Evolutionary conservation across 2,113 vertebrate genomes (phyloP).

Genomic region (Tachycineta bicolor): DNA sequence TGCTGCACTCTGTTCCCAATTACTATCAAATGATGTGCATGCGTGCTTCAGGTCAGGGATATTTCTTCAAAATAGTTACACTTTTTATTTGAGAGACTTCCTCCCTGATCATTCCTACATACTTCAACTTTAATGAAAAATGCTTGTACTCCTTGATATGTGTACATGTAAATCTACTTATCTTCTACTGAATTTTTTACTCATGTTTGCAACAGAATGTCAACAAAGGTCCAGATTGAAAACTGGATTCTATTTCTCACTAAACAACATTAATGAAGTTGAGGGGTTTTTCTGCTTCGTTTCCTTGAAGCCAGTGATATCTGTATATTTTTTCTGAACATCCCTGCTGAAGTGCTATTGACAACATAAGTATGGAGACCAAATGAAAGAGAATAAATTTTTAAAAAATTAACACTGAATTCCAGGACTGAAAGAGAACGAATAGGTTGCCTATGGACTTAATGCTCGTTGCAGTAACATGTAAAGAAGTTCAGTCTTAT

Average conservation of each 20-base stretch:
- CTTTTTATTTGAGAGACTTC: neutral
- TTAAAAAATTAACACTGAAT: neutral
- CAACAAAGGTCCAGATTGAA: neutral
- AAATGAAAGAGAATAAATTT: neutral
- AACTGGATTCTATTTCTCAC: neutral
- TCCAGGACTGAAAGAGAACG: neutral
- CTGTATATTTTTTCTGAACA: neutral
- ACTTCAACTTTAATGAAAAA: slow-evolving; percentile 3
- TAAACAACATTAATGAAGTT: neutral
- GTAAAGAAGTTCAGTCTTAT: neutral
- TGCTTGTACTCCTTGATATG: neutral
- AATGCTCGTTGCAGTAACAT: neutral
- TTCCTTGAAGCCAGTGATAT: neutral
- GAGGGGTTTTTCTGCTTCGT: neutral
- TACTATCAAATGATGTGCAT: neutral
- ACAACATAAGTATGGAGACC: neutral
- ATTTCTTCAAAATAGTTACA: neutral
- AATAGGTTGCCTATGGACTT: neutral
- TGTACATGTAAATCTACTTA: slow-evolving; percentile 3
- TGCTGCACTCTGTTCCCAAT: neutral
- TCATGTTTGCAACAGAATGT: neutral
- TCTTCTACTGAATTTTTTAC: slow-evolving; percentile 22
- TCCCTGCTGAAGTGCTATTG: neutral
- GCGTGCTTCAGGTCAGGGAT: neutral
- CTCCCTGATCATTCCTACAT: neutral